Conservation (phyloP, 2,888 invertebrate genomes). For the Melanargia galathea region DNA sequence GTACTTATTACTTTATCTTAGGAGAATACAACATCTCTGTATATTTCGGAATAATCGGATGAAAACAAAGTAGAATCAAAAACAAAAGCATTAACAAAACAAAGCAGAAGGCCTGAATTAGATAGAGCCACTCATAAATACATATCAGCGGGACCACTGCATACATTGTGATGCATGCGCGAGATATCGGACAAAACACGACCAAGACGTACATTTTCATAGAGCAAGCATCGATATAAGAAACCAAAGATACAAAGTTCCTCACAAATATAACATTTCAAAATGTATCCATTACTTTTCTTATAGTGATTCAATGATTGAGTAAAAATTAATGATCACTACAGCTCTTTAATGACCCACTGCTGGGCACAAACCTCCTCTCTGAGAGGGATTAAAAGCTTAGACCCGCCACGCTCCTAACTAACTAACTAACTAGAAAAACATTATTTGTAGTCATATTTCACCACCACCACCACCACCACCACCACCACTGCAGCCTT, state of each 20-base stretch:
- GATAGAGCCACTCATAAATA: conserved; percentile 33
- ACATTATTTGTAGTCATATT: no score
- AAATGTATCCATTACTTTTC: not conserved
- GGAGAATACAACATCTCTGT: no score
- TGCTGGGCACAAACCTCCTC: no score
- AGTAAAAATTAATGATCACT: no score
- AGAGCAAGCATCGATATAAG: conserved; percentile 36
- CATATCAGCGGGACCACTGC: conserved; percentile 35
- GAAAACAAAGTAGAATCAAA: not conserved
- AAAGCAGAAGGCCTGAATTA: conserved; percentile 25
- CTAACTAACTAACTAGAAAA: no score
- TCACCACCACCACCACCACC: no score
- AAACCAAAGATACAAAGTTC: not conserved
- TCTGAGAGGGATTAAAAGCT: no score
- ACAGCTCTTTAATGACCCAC: no score
- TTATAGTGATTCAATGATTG: not conserved
- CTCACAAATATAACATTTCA: no score
- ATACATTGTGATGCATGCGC: conserved; percentile 44
- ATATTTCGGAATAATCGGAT: not conserved
- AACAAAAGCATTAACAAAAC: conserved; percentile 13
- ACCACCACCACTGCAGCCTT: no score
- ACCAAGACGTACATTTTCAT: conserved; percentile 52
- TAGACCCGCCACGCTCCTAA: no score
- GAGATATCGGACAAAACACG: conserved; percentile 46
- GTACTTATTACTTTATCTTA: no score